A percentile compares a stretch with the other conserved stretches of the same genome.
These are phyloP conservation scores for Characodon lateralis DNA, from an alignment of 2,797 vertebrate genomes.

Conservation along the genomic window DNA sequence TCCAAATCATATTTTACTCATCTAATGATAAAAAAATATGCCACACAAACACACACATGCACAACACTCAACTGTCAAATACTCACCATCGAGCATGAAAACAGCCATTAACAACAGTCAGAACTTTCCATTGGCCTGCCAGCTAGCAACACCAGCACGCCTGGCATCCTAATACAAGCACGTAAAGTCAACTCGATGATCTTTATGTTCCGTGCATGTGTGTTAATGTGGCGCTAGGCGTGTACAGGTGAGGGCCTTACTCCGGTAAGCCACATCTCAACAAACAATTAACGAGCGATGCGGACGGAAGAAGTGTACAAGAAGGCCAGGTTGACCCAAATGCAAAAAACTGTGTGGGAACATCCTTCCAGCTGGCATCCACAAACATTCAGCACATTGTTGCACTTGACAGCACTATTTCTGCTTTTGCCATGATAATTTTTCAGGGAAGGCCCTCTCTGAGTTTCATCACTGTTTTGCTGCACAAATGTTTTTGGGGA, in stretches of 20 bases:
- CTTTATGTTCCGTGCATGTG: constrained; percentile 53
- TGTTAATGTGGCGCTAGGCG: constrained; percentile 38
- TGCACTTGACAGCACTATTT: background rate
- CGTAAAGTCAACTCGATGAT: constrained; percentile 56
- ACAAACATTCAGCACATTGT: constrained; percentile 19
- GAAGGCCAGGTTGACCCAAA: constrained; percentile 16
- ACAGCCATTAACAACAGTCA: constrained; percentile 63
- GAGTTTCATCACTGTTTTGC: background rate
- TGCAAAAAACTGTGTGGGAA: background rate
- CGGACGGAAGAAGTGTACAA: constrained; percentile 17
- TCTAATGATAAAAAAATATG: constrained; percentile 15
- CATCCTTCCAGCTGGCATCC: background rate
- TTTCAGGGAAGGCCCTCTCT: background rate
- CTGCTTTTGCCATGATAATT: constrained; percentile 5
- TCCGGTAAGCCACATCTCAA: constrained; percentile 25
- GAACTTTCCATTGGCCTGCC: constrained; percentile 75
- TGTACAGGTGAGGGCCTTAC: constrained; percentile 48
- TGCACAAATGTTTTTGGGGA: constrained; percentile 1
- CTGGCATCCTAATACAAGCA: constrained; percentile 80
- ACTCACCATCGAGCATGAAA: constrained; percentile 64
- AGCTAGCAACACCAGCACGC: constrained; percentile 62
- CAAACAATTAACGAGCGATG: constrained; percentile 38
- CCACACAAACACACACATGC: constrained; percentile 4
- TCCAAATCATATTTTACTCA: constrained; percentile 11
- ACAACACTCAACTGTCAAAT: constrained; percentile 40